Evolutionary conservation across 2,797 vertebrate species (phyloP).

Genomic region (Erithacus rubecula): DNA sequence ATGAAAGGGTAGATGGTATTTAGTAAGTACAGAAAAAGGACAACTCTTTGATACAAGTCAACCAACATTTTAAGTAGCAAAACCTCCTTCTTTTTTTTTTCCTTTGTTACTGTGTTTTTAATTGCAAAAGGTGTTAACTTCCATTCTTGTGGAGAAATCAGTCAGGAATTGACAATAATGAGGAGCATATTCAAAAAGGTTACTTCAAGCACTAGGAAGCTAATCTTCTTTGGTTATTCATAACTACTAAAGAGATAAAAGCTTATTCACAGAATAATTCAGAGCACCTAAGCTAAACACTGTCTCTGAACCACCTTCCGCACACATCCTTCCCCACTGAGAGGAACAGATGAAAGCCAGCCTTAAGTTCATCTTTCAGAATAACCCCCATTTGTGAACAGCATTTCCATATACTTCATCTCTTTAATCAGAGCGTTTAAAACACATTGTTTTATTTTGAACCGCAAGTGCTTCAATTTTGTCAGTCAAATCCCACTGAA

Average conservation of each 20-base stretch:
- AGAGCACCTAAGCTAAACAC: conserved; percentile 23
- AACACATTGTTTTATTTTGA: conserved; percentile 12
- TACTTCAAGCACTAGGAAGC: conserved; percentile 16
- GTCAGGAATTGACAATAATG: conserved; percentile 7
- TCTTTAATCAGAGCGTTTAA: background rate
- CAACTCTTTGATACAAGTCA: background rate
- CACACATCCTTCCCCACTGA: background rate
- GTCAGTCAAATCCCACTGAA: background rate
- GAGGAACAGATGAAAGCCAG: background rate
- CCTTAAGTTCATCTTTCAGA: background rate
- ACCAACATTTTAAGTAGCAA: background rate
- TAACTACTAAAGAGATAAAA: conserved; percentile 32
- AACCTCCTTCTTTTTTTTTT: background rate
- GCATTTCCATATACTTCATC: background rate
- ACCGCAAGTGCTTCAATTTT: background rate
- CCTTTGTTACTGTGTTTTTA: background rate
- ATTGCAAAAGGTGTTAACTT: background rate
- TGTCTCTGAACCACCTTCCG: background rate
- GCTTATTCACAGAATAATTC: conserved; percentile 12
- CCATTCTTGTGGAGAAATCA: conserved; percentile 26
- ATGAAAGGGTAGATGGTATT: background rate
- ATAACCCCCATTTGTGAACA: background rate
- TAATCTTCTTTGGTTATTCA: conserved; percentile 21
- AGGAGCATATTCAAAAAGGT: conserved; percentile 3
- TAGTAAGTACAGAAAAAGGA: background rate